Conservation (phyloP, 2,888 invertebrate genomes). For the Schrankia costaestrigalis region DNA sequence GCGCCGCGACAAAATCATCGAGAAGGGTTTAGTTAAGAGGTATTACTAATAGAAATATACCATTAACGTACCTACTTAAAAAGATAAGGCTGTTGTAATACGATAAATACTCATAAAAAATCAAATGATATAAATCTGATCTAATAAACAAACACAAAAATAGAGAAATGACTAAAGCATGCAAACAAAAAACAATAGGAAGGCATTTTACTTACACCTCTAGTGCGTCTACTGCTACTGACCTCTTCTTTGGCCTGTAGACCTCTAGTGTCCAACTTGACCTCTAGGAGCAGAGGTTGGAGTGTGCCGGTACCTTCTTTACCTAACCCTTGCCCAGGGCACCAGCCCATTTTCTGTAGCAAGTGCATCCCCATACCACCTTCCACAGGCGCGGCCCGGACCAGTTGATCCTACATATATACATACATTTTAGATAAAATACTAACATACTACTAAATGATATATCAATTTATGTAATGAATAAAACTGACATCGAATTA, state of each 20-base stretch:
- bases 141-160: neutral
- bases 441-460: too few relatives aligned
- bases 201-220: conserved; percentile 50
- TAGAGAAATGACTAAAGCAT: neutral
- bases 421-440: too few relatives aligned
- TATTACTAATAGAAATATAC: too few relatives aligned
- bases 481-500: too few relatives aligned
- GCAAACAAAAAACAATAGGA: neutral
- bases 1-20: too few relatives aligned
- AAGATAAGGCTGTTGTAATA: too few relatives aligned
- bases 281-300: conserved; percentile 94
- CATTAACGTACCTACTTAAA: too few relatives aligned
- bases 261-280: conserved; percentile 98
- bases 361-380: conserved; percentile 98
- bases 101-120: too few relatives aligned
- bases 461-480: too few relatives aligned
- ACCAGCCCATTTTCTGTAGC: conserved; percentile 99
- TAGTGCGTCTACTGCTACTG: conserved; percentile 49
- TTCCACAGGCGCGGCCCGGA: conserved; percentile 92
- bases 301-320: conserved; percentile 95
- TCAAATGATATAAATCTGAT: too few relatives aligned
- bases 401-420: conserved; percentile 90
- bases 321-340: conserved; percentile 97
- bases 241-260: conserved; percentile 88
- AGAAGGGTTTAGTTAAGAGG: too few relatives aligned